These are phyloP conservation scores for Gymnopithys bicolor DNA, from an alignment of 2,797 vertebrate genomes.

Conservation along the genomic window DNA sequence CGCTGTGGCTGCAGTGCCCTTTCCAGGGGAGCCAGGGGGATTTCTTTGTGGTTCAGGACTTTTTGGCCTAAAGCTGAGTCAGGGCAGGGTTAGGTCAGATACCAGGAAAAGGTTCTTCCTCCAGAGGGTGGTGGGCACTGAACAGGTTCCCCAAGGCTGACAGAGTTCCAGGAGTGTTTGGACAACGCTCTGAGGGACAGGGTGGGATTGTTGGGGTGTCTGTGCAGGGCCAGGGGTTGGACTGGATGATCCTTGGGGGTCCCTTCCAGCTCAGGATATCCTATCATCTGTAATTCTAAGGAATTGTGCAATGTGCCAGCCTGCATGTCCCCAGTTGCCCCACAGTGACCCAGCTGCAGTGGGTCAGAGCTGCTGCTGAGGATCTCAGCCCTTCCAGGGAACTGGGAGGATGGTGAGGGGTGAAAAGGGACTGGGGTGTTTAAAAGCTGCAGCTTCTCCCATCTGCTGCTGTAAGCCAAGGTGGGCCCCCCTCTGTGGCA, in stretches of 20 bases:
- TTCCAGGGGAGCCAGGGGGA: not conserved
- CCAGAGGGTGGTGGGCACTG: not conserved
- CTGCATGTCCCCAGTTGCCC: not conserved
- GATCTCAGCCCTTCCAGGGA: not conserved
- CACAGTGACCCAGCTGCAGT: not conserved
- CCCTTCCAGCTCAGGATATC: not conserved
- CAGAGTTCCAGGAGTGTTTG: not conserved
- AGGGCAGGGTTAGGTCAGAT: not conserved
- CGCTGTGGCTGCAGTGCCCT: not conserved
- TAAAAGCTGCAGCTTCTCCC: not conserved
- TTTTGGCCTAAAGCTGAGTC: not conserved
- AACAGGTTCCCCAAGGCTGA: not conserved
- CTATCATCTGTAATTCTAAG: not conserved
- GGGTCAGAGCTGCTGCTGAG: not conserved
- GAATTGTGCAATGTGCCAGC: not conserved
- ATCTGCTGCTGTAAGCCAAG: not conserved
- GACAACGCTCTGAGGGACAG: not conserved
- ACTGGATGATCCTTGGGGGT: not conserved
- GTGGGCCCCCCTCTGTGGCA: rapidly evolving
- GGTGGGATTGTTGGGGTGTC: not conserved
- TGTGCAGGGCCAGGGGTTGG: not conserved
- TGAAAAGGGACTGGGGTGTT: not conserved
- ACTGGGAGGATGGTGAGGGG: not conserved
- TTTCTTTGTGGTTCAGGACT: not conserved
- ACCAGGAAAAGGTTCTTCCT: not conserved